A percentile compares a stretch with the other conserved stretches of the same genome.
Conservation (phyloP, 2,888 invertebrate genomes). For the Tinea pellionella region DNA sequence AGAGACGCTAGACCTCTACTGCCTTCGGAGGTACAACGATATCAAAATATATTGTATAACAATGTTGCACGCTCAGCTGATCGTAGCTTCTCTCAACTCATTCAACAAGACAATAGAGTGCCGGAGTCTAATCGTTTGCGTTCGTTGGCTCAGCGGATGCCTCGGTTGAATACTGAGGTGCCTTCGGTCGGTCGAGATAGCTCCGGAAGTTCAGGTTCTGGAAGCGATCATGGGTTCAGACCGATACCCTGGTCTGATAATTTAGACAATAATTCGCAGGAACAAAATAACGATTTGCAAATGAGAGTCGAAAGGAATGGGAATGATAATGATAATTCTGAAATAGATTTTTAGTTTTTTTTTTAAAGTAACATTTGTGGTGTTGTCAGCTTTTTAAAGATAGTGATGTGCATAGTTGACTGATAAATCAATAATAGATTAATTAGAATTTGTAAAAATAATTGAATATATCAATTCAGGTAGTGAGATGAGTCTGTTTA, state of each 20-base stretch:
- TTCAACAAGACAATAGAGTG: constrained; percentile 22
- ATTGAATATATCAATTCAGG: too few relatives aligned
- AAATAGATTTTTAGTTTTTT: neutral
- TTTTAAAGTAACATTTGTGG: neutral
- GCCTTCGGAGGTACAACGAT: constrained; percentile 60
- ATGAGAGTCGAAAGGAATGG: constrained; percentile 36
- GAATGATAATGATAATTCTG: neutral
- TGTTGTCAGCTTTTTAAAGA: neutral
- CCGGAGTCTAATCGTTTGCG: constrained; percentile 44
- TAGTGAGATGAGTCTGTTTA: too few relatives aligned
- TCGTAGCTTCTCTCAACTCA: constrained; percentile 17
- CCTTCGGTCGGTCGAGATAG: constrained; percentile 22
- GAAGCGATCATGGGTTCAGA: constrained; percentile 29
- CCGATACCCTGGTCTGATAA: constrained; percentile 40
- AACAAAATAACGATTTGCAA: constrained; percentile 42
- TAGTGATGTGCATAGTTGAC: too few relatives aligned
- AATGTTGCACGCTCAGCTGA: constrained; percentile 21
- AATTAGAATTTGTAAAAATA: too few relatives aligned
- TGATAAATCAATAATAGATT: too few relatives aligned
- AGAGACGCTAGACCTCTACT: constrained; percentile 66
- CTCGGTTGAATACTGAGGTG: constrained; percentile 36
- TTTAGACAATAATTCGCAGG: constrained; percentile 22
- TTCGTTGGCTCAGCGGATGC: constrained; percentile 43
- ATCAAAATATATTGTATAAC: constrained; percentile 37
- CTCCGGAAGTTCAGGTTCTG: constrained; percentile 17